Percentiles rank a stretch among this genome's conserved stretches.
phyloP scores from a whole-genome alignment of 2,888 invertebrate species.

The Eristalis intricaria region DNA sequence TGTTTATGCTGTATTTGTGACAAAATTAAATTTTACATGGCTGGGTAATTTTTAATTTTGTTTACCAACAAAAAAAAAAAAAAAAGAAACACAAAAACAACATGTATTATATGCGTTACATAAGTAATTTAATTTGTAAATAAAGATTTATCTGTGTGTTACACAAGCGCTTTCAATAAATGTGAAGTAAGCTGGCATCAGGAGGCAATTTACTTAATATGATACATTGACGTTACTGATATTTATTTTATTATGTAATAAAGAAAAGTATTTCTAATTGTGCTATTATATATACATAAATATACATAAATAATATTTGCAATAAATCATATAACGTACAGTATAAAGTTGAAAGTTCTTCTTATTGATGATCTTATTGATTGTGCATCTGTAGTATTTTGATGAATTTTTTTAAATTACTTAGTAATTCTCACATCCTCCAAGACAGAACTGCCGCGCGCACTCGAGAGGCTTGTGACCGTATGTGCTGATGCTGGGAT shows the following conservation, averaged over 20 bases:
- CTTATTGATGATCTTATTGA: no score
- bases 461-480: no score
- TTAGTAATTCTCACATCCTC: no score
- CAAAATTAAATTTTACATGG: constrained; percentile 69
- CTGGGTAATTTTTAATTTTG: constrained; percentile 69
- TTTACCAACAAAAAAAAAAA: constrained; percentile 11
- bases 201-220: constrained; percentile 11
- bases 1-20: constrained; percentile 31
- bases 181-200: constrained; percentile 1
- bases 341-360: no score
- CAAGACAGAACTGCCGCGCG: no score
- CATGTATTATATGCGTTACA: constrained; percentile 35
- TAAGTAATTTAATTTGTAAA: constrained; percentile 49
- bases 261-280: constrained; percentile 30
- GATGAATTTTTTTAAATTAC: no score
- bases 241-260: constrained; percentile 32
- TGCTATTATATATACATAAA: constrained; percentile 12
- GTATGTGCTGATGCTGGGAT: no score
- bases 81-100: background rate
- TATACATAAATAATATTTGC: constrained; percentile 29
- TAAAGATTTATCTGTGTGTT: constrained; percentile 27
- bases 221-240: constrained; percentile 26
- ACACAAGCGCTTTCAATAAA: constrained; percentile 25
- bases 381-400: no score
- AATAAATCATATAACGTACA: constrained; percentile 34